A percentile compares a stretch with the other conserved stretches of the same genome.
Conservation (phyloP, 2,888 invertebrate genomes). For the Carcina quercana region DNA sequence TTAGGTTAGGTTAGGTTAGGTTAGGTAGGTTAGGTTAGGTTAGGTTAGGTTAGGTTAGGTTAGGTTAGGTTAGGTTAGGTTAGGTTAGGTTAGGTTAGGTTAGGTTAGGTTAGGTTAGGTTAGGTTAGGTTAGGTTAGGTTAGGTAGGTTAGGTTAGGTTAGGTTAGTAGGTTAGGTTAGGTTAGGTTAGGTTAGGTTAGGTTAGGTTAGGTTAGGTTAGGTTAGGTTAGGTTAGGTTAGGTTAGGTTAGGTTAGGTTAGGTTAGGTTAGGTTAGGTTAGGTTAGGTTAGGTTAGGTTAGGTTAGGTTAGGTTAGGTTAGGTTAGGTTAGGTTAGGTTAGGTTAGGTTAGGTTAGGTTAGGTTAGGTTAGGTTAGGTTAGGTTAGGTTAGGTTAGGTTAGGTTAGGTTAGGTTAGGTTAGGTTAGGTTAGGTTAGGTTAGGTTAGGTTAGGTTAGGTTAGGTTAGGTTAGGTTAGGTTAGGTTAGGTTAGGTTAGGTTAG, state of each 20-base stretch:
- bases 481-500: conserved; percentile 20
- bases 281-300: conserved; percentile 21
- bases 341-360: conserved; percentile 21
- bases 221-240: conserved; percentile 18
- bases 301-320: conserved; percentile 15
- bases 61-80: too few relatives aligned
- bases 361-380: conserved; percentile 20
- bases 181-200: conserved; percentile 15
- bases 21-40: too few relatives aligned
- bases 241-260: conserved; percentile 21
- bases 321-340: conserved; percentile 21
- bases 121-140: too few relatives aligned
- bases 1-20: too few relatives aligned
- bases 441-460: conserved; percentile 17
- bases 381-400: conserved; percentile 18
- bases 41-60: too few relatives aligned
- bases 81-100: too few relatives aligned
- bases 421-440: conserved; percentile 18
- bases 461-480: conserved; percentile 17
- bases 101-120: too few relatives aligned
- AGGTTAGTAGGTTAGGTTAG: too few relatives aligned
- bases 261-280: conserved; percentile 22
- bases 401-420: conserved; percentile 14
- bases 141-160: too few relatives aligned
- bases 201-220: conserved; percentile 17